These are phyloP conservation scores for Cyphomyrus discorhynchus DNA, from an alignment of 2,113 vertebrate genomes.

Conservation along the genomic window DNA sequence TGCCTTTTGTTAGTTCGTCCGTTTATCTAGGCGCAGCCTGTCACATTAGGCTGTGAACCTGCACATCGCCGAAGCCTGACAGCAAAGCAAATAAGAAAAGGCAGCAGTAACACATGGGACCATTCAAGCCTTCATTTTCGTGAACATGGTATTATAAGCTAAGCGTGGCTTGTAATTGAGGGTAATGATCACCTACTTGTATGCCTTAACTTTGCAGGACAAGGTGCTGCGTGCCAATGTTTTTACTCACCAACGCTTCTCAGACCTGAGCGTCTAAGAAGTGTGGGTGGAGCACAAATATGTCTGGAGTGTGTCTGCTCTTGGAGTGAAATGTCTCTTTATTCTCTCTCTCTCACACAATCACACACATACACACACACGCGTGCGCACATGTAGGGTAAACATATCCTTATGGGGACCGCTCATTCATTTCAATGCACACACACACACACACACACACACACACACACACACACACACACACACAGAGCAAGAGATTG, in stretches of 20 bases:
- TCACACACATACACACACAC: not conserved
- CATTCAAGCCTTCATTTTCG: not conserved
- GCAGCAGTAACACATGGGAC: not conserved
- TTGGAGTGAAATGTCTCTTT: not conserved
- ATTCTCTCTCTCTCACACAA: not conserved
- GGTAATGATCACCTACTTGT: not conserved
- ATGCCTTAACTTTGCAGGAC: not conserved
- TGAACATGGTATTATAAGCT: not conserved
- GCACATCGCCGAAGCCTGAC: not conserved
- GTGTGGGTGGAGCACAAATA: constrained; percentile 4
- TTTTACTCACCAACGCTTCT: not conserved
- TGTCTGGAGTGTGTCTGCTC: not conserved
- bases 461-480: not conserved
- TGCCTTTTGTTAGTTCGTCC: not conserved
- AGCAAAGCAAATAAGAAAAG: not conserved
- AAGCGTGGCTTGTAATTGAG: not conserved
- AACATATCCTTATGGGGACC: too few species aligned
- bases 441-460: not conserved
- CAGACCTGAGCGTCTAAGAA: not conserved
- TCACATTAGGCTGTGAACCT: not conserved
- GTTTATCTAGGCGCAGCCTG: not conserved
- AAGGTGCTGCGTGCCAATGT: not conserved
- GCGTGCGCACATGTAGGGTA: too few species aligned
- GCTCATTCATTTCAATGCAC: too few species aligned
- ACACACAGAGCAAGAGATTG: not conserved